These are phyloP conservation scores for Zophobas morio DNA, from an alignment of 1,140 invertebrate genomes.

Conservation along the genomic window DNA sequence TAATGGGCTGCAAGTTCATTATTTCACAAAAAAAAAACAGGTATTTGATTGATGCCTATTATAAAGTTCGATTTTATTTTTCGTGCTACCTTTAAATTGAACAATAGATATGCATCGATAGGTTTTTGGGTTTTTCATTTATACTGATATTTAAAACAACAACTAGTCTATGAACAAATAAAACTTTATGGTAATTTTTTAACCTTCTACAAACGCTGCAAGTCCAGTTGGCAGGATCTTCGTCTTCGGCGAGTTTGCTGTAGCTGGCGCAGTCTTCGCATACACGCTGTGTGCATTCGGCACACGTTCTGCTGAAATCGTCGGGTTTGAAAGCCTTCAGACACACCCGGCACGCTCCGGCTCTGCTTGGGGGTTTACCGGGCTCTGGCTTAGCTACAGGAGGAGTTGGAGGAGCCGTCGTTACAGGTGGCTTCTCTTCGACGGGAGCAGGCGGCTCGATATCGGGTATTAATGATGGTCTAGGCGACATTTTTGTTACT, in stretches of 20 bases:
- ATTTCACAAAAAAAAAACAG: no score
- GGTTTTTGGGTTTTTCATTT: no score
- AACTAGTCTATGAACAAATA: no score
- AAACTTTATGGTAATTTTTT: no score
- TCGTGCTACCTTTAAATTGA: no score
- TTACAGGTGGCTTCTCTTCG: constrained; percentile 60
- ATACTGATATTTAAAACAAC: no score
- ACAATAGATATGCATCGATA: no score
- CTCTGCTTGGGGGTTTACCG: constrained; percentile 78
- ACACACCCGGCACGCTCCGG: constrained; percentile 87
- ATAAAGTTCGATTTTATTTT: no score
- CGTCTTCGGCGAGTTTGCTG: constrained; percentile 84
- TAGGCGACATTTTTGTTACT: constrained; percentile 79
- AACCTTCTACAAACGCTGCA: constrained; percentile 66
- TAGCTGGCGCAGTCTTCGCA: constrained; percentile 94
- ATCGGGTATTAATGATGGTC: constrained; percentile 72
- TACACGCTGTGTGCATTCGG: constrained; percentile 89
- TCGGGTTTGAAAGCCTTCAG: constrained; percentile 89
- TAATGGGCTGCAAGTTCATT: no score
- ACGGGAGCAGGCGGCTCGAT: constrained; percentile 60
- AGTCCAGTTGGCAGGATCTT: constrained; percentile 72
- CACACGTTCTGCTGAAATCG: constrained; percentile 87
- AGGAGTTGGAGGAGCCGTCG: constrained; percentile 67
- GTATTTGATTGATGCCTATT: no score
- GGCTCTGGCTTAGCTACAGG: constrained; percentile 73